Percentiles rank a stretch among this genome's conserved stretches.
Evolutionary conservation across 2,113 vertebrate species (phyloP).

Genomic region (Clarias batrachus): DNA sequence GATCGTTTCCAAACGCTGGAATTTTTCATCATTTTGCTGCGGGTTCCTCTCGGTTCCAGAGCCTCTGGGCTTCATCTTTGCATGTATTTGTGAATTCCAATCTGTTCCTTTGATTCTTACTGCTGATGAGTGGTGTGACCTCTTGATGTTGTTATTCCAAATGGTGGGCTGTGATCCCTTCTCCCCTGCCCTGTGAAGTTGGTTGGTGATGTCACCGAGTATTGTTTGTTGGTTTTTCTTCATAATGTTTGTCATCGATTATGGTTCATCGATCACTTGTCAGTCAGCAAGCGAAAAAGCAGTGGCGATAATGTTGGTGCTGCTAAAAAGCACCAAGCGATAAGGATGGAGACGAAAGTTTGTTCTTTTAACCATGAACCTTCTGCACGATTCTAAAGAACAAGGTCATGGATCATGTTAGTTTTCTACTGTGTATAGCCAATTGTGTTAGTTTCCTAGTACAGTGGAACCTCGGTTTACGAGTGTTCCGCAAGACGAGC

Average conservation of each 20-base stretch:
- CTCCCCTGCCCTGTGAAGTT: background rate
- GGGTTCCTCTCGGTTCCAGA: background rate
- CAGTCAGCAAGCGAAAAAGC: too few species aligned
- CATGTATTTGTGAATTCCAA: background rate
- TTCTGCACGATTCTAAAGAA: too few species aligned
- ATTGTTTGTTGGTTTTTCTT: background rate
- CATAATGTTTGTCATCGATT: background rate
- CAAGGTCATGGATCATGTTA: too few species aligned
- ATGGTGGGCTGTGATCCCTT: background rate
- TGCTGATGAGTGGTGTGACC: background rate
- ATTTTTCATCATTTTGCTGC: background rate
- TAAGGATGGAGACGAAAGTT: too few species aligned
- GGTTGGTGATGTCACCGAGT: background rate
- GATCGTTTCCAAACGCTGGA: background rate
- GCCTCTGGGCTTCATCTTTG: background rate
- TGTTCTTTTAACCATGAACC: too few species aligned
- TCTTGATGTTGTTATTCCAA: background rate
- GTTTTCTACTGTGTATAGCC: too few species aligned
- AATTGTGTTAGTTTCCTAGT: too few species aligned
- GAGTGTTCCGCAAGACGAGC: too few species aligned
- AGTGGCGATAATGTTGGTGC: too few species aligned
- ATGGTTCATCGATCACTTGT: background rate
- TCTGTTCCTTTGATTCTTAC: background rate
- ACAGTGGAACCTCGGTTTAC: too few species aligned
- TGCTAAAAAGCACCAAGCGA: too few species aligned